These are phyloP conservation scores for Nasalis larvatus DNA, from an alignment of 2,113 vertebrate genomes.

Conservation along the genomic window DNA sequence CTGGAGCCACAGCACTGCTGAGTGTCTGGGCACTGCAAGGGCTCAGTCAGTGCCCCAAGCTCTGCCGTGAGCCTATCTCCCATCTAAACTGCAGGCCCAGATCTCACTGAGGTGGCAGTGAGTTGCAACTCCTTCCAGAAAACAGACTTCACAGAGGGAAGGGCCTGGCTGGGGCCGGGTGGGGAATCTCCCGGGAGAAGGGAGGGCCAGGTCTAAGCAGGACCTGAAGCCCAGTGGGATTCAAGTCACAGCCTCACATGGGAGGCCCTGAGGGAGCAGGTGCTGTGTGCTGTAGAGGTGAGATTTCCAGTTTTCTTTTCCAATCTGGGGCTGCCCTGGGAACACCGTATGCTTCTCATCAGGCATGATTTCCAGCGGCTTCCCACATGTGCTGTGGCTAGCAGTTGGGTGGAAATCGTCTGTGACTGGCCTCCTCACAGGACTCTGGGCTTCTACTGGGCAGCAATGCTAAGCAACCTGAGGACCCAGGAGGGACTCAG, in stretches of 20 bases:
- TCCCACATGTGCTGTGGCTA: rapidly evolving
- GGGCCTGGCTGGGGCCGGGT: too few species aligned
- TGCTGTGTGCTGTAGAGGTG: rapidly evolving
- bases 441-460: neutral
- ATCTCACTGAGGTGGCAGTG: neutral
- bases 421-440: neutral
- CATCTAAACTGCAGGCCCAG: neutral
- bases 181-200: neutral
- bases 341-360: rapidly evolving
- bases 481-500: neutral
- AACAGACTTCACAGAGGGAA: too few species aligned
- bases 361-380: too few species aligned
- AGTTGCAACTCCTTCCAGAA: neutral
- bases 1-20: neutral
- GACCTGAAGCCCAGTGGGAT: neutral
- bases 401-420: neutral
- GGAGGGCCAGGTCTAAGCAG: rapidly evolving
- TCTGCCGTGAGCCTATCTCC: neutral
- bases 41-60: neutral
- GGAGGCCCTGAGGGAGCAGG: neutral
- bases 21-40: neutral
- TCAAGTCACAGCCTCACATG: neutral
- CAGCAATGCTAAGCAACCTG: neutral
- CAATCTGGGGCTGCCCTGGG: neutral
- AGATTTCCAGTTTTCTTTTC: neutral